Evolutionary conservation across 2,797 vertebrate genomes (phyloP), one percentile per base, ranked within the genome.

Genomic region (Coregonus ussuriensis): DNA sequence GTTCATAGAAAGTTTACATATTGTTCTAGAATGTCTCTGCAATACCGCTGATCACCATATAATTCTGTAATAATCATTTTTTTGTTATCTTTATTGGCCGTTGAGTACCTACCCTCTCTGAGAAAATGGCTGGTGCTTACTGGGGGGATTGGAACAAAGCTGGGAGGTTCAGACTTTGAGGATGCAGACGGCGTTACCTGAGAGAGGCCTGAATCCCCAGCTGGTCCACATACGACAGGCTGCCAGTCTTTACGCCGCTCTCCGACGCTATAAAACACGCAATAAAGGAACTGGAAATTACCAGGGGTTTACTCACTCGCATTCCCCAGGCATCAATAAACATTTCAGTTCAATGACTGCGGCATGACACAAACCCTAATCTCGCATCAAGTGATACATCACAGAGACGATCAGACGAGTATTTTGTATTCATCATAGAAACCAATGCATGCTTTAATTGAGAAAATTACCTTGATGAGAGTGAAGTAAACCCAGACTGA

Each of bases 151-250:
- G 37, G 21, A n/a, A 71, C n/a, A 21, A 25, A 54, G 71, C 25
- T 2, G 15, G 37, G 16, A 41, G 15, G 37, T 51, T 25, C 3
- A 47, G 35, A 47, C 37, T 18, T 31, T 51, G 25, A n/a, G 35
- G 72, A 52, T 11, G 35, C 53, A 18, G 53, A 56, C n/a, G n/a
- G 56, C 56, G n/a, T 35, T 89, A 99, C 98, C 96, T 96, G 91
- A 98, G 83, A 88, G 96, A 94, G 88, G 92, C 92, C 88, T 93
- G 87, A 85, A 98, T 83, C 73, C 97, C 97, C 88, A 97, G 94
- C 85, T 95, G 94, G 75, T 97, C 95, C 84, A 96, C 87, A 72
- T 93, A 83, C 33, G 96, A 95, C 85, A 98, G 92, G 15, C 25
- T 89, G 65, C 89, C 93, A 13, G 84, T 91, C 84, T 89, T 89